Conservation (phyloP, 2,113 vertebrate genomes). For the Onychostoma macrolepis region DNA sequence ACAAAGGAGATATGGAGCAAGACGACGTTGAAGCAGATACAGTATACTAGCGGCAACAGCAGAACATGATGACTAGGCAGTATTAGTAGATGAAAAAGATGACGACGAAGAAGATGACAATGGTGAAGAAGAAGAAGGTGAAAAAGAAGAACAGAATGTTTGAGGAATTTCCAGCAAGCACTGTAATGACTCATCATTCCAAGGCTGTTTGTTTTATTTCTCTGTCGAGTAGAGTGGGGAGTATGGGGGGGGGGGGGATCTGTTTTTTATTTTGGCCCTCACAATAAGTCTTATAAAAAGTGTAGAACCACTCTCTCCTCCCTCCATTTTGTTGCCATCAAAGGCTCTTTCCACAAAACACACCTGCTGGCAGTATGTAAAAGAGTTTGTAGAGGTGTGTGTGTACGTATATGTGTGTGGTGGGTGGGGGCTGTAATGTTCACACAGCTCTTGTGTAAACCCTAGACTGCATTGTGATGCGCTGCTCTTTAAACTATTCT, state of each 20-base stretch:
- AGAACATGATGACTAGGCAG: not conserved
- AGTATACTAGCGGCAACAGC: not conserved
- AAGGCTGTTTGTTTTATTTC: constrained; percentile 42
- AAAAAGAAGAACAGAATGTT: constrained; percentile 6
- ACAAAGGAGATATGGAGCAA: not conserved
- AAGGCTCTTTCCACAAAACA: constrained; percentile 49
- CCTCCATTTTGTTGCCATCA: constrained; percentile 43
- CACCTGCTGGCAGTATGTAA: constrained; percentile 50
- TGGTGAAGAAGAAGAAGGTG: not conserved
- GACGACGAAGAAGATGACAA: not conserved
- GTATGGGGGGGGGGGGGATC: constrained; percentile 22
- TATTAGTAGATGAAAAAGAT: not conserved
- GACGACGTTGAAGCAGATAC: not conserved
- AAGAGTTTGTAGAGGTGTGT: constrained; percentile 30
- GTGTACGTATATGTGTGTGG: not conserved
- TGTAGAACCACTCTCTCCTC: constrained; percentile 32
- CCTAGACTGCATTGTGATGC: constrained; percentile 17
- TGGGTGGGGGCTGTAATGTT: not conserved
- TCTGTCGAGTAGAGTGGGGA: constrained; percentile 16
- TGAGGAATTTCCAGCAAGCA: constrained; percentile 15
- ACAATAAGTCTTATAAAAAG: constrained; percentile 40
- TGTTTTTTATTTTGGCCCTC: constrained; percentile 47
- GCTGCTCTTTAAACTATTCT: constrained; percentile 6
- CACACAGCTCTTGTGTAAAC: constrained; percentile 23
- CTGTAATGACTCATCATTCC: constrained; percentile 48